Evolutionary conservation across 2,113 vertebrate genomes (phyloP).

Genomic region (Barnardius zonarius): DNA sequence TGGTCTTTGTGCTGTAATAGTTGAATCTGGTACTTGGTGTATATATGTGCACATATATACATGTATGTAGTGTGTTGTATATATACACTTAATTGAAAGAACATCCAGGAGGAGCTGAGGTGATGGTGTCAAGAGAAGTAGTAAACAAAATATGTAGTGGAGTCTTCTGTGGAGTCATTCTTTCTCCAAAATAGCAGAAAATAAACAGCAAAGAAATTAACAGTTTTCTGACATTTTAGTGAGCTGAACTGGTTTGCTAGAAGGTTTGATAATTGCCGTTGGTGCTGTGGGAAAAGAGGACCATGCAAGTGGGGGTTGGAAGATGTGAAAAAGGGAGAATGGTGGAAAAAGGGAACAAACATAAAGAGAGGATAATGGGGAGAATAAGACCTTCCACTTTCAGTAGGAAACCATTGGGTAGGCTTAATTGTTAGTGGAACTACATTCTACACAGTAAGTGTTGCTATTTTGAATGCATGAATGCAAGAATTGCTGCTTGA

Average conservation of each 20-base stretch:
- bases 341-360: not conserved
- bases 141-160: not conserved
- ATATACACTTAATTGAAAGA: not conserved
- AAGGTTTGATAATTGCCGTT: not conserved
- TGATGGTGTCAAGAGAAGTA: not conserved
- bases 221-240: not conserved
- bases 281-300: not conserved
- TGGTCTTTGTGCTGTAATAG: not conserved
- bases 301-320: not conserved
- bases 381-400: not conserved
- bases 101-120: not conserved
- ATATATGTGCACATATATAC: too few species aligned
- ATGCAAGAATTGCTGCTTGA: not conserved
- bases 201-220: not conserved
- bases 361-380: not conserved
- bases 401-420: not conserved
- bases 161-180: not conserved
- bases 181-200: not conserved
- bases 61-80: not conserved
- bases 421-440: not conserved
- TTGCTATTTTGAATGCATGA: not conserved
- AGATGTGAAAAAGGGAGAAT: not conserved
- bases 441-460: not conserved
- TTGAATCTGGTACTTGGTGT: not conserved
- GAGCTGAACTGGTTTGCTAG: not conserved